These are phyloP conservation scores for Craseonycteris thonglongyai DNA, from an alignment of 2,113 vertebrate species.

Conservation along the genomic window DNA sequence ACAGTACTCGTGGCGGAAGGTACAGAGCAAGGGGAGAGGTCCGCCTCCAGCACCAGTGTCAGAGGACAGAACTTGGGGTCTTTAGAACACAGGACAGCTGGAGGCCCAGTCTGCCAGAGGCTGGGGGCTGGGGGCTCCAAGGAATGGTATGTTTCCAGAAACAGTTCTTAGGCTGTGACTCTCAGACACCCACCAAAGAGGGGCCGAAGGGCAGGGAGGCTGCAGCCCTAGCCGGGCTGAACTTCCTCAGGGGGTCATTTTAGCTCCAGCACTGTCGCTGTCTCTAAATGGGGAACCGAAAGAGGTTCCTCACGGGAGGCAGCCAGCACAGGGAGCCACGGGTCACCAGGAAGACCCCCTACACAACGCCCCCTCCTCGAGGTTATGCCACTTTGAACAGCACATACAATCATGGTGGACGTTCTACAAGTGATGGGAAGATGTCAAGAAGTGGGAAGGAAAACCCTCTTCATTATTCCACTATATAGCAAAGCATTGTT, in stretches of 20 bases:
- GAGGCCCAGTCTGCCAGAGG: not conserved
- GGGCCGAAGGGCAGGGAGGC: not conserved
- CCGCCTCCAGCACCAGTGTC: rapidly evolving
- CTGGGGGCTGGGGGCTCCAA: not conserved
- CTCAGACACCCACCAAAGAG: not conserved
- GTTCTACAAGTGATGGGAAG: not conserved
- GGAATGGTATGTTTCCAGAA: not conserved
- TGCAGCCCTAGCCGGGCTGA: not conserved
- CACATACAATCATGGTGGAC: not conserved
- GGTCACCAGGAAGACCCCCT: not conserved
- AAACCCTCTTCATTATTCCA: not conserved
- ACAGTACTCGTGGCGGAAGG: not conserved
- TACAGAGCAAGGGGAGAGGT: not conserved
- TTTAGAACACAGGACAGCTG: not conserved
- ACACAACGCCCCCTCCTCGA: rapidly evolving
- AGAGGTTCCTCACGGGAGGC: not conserved
- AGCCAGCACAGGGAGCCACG: rapidly evolving
- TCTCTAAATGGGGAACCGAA: constrained; percentile 63
- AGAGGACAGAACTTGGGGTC: not conserved
- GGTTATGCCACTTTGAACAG: not conserved
- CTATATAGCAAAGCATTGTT: not conserved
- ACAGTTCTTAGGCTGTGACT: not conserved
- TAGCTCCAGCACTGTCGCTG: not conserved
- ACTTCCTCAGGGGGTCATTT: not conserved
- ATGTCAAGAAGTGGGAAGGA: not conserved